Percentiles rank a stretch among this genome's conserved stretches.
Evolutionary conservation across 2,888 invertebrate species (phyloP).

Genomic region (Torymus auratus): DNA sequence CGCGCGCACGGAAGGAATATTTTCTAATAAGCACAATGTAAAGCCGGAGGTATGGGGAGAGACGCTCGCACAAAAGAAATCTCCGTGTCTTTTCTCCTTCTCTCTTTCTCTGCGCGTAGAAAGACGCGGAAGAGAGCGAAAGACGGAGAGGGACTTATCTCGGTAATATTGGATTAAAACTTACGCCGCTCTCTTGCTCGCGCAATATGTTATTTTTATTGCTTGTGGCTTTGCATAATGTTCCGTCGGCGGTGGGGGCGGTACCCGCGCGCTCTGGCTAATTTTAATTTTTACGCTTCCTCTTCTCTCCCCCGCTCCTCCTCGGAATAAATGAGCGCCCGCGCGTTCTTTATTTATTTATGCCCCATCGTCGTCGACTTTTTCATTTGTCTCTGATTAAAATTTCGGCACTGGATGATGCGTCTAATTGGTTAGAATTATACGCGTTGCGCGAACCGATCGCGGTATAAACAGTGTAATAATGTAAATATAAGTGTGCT

Average conservation of each 20-base stretch:
- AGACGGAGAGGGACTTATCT: slow-evolving; percentile 71
- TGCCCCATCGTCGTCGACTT: slow-evolving; percentile 2
- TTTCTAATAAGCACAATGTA: slow-evolving; percentile 77
- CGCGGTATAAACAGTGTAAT: too few species aligned
- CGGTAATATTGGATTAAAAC: slow-evolving; percentile 77
- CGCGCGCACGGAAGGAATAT: slow-evolving; percentile 68
- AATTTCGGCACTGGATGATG: too few species aligned
- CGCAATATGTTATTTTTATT: slow-evolving; percentile 77
- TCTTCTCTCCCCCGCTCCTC: background rate
- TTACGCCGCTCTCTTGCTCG: slow-evolving; percentile 74
- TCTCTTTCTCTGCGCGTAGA: slow-evolving; percentile 25
- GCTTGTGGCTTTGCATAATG: slow-evolving; percentile 77
- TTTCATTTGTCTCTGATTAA: slow-evolving; percentile 32
- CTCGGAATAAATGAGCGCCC: slow-evolving; percentile 21
- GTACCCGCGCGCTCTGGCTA: slow-evolving; percentile 66
- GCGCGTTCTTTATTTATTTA: slow-evolving; percentile 53
- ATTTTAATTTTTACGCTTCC: slow-evolving; percentile 75
- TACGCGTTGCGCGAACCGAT: too few species aligned
- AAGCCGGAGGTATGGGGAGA: slow-evolving; percentile 66
- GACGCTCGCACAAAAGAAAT: slow-evolving; percentile 75
- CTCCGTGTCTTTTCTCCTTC: slow-evolving; percentile 63
- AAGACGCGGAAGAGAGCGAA: slow-evolving; percentile 32
- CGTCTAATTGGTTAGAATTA: too few species aligned
- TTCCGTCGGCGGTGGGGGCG: slow-evolving; percentile 63
- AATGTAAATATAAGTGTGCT: too few species aligned